Evolutionary conservation across 2,888 invertebrate species (phyloP), one percentile per base, ranked within the genome.

Genomic region (Synanthedon andrenaeformis): DNA sequence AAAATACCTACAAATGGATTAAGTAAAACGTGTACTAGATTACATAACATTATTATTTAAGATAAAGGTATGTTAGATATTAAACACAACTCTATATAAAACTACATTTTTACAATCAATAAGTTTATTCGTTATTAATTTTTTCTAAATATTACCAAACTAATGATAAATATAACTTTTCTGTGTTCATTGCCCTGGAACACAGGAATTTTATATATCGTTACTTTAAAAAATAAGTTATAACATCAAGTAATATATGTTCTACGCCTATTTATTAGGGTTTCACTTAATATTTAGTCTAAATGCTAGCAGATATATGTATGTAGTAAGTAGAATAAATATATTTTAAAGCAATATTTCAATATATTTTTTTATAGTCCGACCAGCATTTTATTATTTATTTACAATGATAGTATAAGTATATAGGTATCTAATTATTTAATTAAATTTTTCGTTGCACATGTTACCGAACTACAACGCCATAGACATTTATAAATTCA

Each of bases 131-230:
- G 35, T 35, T 35, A 35, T 35, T 35, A 5, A 35, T 23, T 1
- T 17, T 23, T 23, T 23, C 23, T 23, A 23, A 23, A 23, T 5
- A 1, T 23, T 23, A 4, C 5, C 4, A 23, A 23, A 23, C 23
- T 23, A 23, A 4, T 35, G 35, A 35, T 10, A 35, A 35, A 35
- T 35, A 56, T 55, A 62, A 70, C 67, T 76, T 78, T 77, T 79
- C 73, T 76, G 73, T 64, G 82, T 72, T 79, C 76, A 87, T 87
- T 87, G 86, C 86, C 86, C 86, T 53, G 52, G 78, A 84, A 71
- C 78, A 74, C 73, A 79, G 72, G 80, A 79, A 79, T 71, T 68
- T 67, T 60, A 49, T 19, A 14, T 17, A 49, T 23, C 19, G 2
- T 49, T 49, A 49, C 19, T 17, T 14, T 49, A 14, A 45, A 8